These are phyloP conservation scores for Ameiurus melas DNA, from an alignment of 2,113 vertebrate genomes.

Conservation along the genomic window DNA sequence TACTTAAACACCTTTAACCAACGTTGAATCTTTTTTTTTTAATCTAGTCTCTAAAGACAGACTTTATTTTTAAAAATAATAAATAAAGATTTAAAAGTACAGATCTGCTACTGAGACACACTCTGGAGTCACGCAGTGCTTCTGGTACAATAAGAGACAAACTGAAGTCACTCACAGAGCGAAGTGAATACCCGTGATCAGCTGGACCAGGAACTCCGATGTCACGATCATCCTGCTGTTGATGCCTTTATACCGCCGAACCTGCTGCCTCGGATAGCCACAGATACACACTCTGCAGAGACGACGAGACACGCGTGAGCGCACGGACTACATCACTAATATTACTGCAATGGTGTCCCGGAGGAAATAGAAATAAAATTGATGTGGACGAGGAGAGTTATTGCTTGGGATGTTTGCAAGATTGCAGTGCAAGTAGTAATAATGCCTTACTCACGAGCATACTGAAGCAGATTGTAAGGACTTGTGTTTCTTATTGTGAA, in stretches of 20 bases:
- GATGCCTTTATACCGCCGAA: conserved; percentile 89
- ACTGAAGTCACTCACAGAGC: conserved; percentile 82
- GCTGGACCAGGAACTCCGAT: conserved; percentile 95
- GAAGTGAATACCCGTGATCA: conserved; percentile 95
- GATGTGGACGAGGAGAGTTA: background rate
- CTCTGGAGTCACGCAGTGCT: background rate
- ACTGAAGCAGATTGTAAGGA: background rate
- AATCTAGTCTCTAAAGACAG: too few species aligned
- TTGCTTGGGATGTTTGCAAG: background rate
- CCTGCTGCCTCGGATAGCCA: conserved; percentile 92
- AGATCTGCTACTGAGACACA: background rate
- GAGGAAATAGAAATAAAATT: background rate
- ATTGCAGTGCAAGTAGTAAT: background rate
- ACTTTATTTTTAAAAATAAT: too few species aligned
- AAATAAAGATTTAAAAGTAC: background rate
- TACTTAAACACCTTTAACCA: background rate
- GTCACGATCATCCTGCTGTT: conserved; percentile 87
- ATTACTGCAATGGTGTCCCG: background rate
- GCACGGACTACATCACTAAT: background rate
- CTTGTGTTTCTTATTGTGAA: background rate
- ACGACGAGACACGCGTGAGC: background rate
- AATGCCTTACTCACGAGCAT: background rate
- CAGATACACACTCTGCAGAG: conserved; percentile 89
- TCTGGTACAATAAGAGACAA: background rate
- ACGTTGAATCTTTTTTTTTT: too few species aligned